These are phyloP conservation scores for Limnodromus scolopaceus DNA, from an alignment of 2,797 vertebrate genomes.

Conservation along the genomic window DNA sequence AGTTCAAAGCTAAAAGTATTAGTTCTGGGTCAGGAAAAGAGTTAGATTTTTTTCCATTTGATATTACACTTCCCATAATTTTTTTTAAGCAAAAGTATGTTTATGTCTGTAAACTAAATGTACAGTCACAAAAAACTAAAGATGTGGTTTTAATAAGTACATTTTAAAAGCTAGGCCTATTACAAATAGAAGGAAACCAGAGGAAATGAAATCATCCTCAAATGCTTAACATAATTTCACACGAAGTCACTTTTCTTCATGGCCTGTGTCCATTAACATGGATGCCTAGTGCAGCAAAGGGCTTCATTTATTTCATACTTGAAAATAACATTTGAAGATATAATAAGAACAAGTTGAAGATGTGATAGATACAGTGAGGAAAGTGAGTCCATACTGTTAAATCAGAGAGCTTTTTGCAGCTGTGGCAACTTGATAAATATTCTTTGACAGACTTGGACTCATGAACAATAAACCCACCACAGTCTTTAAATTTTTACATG, in stretches of 20 bases:
- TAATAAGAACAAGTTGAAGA: background rate
- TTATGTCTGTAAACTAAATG: background rate
- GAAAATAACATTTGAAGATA: background rate
- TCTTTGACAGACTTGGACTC: background rate
- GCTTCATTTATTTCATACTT: background rate
- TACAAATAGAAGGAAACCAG: background rate
- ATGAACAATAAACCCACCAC: background rate
- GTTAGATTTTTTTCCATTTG: background rate
- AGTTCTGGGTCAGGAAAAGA: background rate
- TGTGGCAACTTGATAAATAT: background rate
- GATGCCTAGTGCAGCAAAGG: background rate
- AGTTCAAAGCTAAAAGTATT: background rate
- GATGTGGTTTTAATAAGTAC: background rate
- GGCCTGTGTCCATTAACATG: background rate
- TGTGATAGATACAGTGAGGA: background rate
- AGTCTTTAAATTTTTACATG: background rate
- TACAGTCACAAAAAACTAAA: background rate
- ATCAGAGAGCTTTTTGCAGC: background rate
- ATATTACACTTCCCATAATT: background rate
- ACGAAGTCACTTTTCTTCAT: background rate
- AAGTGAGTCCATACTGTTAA: background rate
- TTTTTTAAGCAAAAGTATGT: background rate
- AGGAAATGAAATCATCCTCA: background rate
- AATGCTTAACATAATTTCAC: background rate
- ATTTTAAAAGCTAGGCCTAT: background rate